Conservation (phyloP, 2,113 vertebrate species). For the Caretta caretta region DNA sequence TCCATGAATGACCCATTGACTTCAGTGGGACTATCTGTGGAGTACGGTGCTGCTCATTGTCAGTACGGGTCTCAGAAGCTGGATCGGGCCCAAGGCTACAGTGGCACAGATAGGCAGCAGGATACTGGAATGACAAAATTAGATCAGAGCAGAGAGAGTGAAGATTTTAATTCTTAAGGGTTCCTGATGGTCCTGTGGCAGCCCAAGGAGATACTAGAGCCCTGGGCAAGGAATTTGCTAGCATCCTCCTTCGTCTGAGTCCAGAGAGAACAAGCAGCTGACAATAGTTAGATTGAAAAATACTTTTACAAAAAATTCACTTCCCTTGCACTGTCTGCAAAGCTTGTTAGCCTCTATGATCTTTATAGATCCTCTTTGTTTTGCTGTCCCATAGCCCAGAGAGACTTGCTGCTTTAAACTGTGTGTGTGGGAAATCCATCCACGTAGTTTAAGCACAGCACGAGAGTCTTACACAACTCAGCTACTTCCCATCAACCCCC, state of each 20-base stretch:
- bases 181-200: background rate
- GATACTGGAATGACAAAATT: background rate
- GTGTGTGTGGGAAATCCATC: background rate
- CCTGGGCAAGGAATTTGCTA: background rate
- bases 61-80: background rate
- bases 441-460: background rate
- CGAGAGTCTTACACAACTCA: background rate
- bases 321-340: background rate
- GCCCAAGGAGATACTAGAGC: background rate
- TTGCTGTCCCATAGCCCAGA: background rate
- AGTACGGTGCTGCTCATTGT: background rate
- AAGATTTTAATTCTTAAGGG: background rate
- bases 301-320: background rate
- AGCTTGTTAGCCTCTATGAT: background rate
- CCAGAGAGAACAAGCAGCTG: background rate
- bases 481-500: background rate
- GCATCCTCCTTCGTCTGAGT: background rate
- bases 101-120: background rate
- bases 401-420: background rate
- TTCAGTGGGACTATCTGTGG: background rate
- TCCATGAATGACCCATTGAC: background rate
- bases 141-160: background rate
- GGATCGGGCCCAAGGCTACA: background rate
- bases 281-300: background rate
- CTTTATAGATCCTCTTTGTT: background rate